These are phyloP conservation scores for Tragelaphus imberbis DNA, from an alignment of 2,113 vertebrate genomes.

Conservation along the genomic window DNA sequence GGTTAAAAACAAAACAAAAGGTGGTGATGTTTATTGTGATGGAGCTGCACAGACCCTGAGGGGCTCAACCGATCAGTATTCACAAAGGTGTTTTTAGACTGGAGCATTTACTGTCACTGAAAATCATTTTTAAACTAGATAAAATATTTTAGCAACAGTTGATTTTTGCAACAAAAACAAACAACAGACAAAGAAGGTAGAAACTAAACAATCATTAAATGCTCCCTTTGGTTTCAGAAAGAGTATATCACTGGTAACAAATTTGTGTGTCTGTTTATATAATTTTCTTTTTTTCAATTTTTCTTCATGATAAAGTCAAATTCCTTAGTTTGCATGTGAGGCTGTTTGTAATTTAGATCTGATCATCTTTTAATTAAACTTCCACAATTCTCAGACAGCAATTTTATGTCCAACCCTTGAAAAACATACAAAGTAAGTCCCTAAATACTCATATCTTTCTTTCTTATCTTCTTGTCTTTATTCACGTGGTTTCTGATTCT, in stretches of 20 bases:
- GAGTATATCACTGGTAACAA: rapidly evolving
- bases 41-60: background rate
- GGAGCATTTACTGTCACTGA: background rate
- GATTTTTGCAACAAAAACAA: background rate
- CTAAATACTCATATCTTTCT: rapidly evolving
- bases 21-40: background rate
- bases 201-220: background rate
- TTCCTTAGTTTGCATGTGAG: background rate
- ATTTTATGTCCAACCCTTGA: background rate
- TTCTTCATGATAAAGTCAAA: background rate
- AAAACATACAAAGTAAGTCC: background rate
- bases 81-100: background rate
- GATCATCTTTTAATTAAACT: background rate
- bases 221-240: background rate
- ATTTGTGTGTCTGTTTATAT: background rate
- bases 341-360: background rate
- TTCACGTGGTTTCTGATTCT: background rate
- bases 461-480: background rate
- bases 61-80: background rate
- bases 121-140: background rate
- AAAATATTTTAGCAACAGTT: background rate
- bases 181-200: background rate
- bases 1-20: background rate
- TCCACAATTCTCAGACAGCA: background rate
- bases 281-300: background rate